These are phyloP conservation scores for Cassiopea andromeda DNA, from an alignment of 30 jellyfish, hydroid and myxozoan genomes.

Conservation along the genomic window DNA sequence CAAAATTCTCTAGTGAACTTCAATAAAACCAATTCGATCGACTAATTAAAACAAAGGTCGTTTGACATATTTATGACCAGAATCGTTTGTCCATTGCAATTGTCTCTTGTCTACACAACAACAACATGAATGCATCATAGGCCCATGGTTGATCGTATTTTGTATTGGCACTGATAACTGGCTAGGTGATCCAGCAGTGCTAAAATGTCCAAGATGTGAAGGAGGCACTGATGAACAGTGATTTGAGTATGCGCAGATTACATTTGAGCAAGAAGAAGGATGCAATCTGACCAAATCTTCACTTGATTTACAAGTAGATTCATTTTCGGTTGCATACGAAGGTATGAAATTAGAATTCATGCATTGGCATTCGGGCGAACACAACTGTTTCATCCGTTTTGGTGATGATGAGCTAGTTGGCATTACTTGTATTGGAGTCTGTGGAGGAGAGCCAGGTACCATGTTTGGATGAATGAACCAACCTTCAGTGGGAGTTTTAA, in stretches of 20 bases:
- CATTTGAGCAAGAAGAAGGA: background rate
- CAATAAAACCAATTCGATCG: too few species aligned
- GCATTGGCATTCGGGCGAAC: conserved; percentile 4
- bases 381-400: conserved; percentile 14
- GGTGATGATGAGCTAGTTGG: conserved; percentile 9
- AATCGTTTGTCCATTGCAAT: conserved; percentile 4
- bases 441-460: conserved; percentile 37
- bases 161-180: background rate
- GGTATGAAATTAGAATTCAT: background rate
- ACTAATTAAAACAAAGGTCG: conserved; percentile 9
- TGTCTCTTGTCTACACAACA: conserved; percentile 7
- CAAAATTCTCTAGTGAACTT: too few species aligned
- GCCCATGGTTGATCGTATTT: background rate
- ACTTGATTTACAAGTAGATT: background rate
- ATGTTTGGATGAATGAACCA: conserved; percentile 36
- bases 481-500: conserved; percentile 3
- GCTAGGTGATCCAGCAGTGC: background rate
- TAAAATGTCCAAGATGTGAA: conserved; percentile 17
- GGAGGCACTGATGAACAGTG: conserved; percentile 7
- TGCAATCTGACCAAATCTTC: background rate
- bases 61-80: background rate
- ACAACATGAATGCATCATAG: background rate
- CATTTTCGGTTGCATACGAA: background rate
- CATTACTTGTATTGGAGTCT: conserved; percentile 15
- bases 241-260: conserved; percentile 33